A percentile compares a stretch with the other conserved stretches of the same genome.
Evolutionary conservation across 1,140 invertebrate species (phyloP).

Genomic region (Macrocentrus cingulum): DNA sequence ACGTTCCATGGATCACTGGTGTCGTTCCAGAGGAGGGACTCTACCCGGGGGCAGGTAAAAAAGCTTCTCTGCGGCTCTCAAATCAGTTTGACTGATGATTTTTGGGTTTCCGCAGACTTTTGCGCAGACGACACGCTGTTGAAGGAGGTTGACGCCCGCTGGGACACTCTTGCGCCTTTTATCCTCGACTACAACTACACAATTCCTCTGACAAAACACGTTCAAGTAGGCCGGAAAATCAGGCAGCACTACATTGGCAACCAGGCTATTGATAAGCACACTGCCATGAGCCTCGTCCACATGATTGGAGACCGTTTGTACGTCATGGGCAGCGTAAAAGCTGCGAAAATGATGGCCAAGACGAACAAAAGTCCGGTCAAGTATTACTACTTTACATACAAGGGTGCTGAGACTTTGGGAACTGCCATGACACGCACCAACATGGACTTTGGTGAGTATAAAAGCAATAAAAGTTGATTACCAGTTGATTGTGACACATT

Average conservation of each 20-base stretch:
- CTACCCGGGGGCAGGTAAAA: conserved; percentile 64
- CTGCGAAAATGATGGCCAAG: conserved; percentile 57
- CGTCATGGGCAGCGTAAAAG: conserved; percentile 56
- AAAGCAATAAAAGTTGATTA: no score
- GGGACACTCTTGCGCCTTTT: conserved; percentile 58
- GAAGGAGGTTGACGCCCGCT: conserved; percentile 57
- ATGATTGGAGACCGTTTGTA: conserved; percentile 63
- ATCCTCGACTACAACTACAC: conserved; percentile 65
- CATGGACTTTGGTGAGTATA: conserved; percentile 55
- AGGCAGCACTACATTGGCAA: conserved; percentile 58
- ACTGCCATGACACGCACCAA: conserved; percentile 49
- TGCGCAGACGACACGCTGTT: conserved; percentile 47
- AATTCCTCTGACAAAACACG: conserved; percentile 48
- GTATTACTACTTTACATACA: conserved; percentile 61
- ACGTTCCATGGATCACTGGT: conserved; percentile 63
- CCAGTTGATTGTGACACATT: conserved; percentile 23
- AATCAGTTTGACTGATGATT: conserved; percentile 8
- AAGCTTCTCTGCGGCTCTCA: no score
- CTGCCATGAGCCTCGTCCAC: conserved; percentile 42
- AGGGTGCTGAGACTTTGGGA: conserved; percentile 55
- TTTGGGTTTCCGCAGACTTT: conserved; percentile 46
- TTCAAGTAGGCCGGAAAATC: conserved; percentile 53
- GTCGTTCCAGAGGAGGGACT: conserved; percentile 65
- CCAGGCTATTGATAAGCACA: conserved; percentile 45
- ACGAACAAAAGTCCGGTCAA: conserved; percentile 59